Evolutionary conservation across 2,113 vertebrate genomes (phyloP).

Genomic region (Actinemys pallida): DNA sequence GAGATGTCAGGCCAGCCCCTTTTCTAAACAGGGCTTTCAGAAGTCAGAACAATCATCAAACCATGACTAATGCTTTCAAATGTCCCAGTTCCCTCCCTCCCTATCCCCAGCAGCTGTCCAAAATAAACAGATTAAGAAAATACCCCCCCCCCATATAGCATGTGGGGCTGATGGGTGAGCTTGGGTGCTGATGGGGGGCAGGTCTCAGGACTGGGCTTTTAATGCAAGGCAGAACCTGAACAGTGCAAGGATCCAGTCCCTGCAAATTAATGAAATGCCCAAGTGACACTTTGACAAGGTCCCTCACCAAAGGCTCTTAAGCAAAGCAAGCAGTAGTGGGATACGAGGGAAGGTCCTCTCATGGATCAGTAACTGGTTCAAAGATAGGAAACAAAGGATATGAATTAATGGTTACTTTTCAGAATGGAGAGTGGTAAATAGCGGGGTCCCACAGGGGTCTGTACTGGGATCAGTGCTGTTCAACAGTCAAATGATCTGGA

Average conservation of each 20-base stretch:
- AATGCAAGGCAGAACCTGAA: not conserved
- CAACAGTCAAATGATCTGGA: too few relatives aligned
- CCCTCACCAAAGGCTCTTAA: too few relatives aligned
- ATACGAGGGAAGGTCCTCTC: too few relatives aligned
- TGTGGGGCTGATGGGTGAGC: not conserved
- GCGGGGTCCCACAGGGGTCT: too few relatives aligned
- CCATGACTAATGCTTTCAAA: slow-evolving; percentile 51
- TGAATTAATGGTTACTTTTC: too few relatives aligned
- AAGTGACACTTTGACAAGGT: not conserved
- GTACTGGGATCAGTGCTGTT: too few relatives aligned
- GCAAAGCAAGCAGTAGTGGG: too few relatives aligned
- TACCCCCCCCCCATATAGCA: not conserved
- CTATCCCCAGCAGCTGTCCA: slow-evolving; percentile 63
- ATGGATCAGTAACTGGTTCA: too few relatives aligned
- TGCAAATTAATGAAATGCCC: rapidly evolving
- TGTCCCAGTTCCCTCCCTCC: slow-evolving; percentile 34
- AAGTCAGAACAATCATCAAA: slow-evolving; percentile 57
- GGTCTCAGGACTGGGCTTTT: not conserved
- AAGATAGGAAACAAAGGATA: too few relatives aligned
- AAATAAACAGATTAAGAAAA: slow-evolving; percentile 66
- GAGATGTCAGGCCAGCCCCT: slow-evolving; percentile 49
- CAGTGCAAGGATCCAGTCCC: not conserved
- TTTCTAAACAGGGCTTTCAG: slow-evolving; percentile 52
- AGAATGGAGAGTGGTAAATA: too few relatives aligned
- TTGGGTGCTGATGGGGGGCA: not conserved